Evolutionary conservation across 1,140 invertebrate species (phyloP), one percentile per base, ranked within the genome.

Genomic region (Drosophila carrolli): DNA sequence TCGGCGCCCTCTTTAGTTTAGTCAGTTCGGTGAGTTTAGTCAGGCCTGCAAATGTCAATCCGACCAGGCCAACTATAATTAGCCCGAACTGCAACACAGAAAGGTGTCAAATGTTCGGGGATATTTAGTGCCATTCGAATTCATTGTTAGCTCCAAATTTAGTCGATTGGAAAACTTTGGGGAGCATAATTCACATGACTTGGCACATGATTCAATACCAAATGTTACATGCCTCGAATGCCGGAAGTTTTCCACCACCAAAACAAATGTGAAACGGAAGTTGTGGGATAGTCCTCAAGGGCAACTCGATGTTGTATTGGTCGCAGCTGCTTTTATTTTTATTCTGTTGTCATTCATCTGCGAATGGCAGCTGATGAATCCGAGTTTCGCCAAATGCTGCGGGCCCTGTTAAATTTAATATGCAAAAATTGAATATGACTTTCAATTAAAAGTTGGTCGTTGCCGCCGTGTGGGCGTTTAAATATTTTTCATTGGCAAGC

Each of bases 391-490:
- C 48, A 61, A 78, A 11, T 57, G 68, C 65, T 60, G 63, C 57
- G 47, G 74, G 61, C 55, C 56, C n/a, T 41, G 43, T 65, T 78
- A 78, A 77, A 80, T 83, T 77, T 71, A 80, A 78, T 84, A 89
- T 88, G 73, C 78, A 78, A 81, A 89, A 89, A 89, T 89, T 84
- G 77, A 89, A 89, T 89, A 89, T 75, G 77, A 78, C 63, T 89
- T 89, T 89, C 81, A 89, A 89, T 89, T 89, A 89, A 89, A 89
- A 84, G 65, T 78, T 78, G 75, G 54, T 43, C 75, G 32, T 38
- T 19, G 60, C 71, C 32, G 62, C 47, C 16, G 27, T 63, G 61
- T 81, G 70, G 70, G 74, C 58, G 74, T 51, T 32, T 47, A 38
- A 44, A 13, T 68, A 61, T 47, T 66, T 72, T 81, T 68, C 37